A percentile compares a stretch with the other conserved stretches of the same genome.
These are phyloP conservation scores for Ectemnius lituratus DNA, from an alignment of 2,888 invertebrate species.

Conservation along the genomic window DNA sequence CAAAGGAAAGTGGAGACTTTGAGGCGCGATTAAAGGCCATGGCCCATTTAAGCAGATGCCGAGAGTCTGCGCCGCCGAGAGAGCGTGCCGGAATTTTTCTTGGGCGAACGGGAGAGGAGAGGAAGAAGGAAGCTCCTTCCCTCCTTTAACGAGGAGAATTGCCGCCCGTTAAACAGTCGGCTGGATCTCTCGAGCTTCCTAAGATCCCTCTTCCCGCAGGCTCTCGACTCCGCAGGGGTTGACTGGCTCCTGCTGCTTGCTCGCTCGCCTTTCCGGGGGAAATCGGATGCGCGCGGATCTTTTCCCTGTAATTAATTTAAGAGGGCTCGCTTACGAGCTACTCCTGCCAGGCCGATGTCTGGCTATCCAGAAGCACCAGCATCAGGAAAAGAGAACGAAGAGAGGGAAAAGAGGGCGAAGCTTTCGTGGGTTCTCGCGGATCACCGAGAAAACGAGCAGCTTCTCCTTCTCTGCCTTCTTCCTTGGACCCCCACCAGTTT, in stretches of 20 bases:
- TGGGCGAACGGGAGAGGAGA: not conserved
- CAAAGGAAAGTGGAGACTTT: no score
- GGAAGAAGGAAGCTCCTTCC: conserved; percentile 36
- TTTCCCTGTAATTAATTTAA: conserved; percentile 77
- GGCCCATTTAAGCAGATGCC: no score
- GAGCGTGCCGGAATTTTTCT: conserved; percentile 54
- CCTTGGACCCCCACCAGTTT: conserved; percentile 13
- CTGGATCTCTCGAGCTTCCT: conserved; percentile 46
- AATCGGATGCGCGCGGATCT: conserved; percentile 70
- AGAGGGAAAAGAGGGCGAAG: conserved; percentile 12
- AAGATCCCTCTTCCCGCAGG: conserved; percentile 38
- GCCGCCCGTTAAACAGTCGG: conserved; percentile 66
- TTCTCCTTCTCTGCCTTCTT: conserved; percentile 22
- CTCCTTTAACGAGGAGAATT: conserved; percentile 66
- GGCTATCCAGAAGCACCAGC: conserved; percentile 30
- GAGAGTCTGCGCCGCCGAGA: no score
- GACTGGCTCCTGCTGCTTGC: conserved; percentile 33
- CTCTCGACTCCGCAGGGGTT: conserved; percentile 44
- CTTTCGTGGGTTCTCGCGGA: conserved; percentile 59
- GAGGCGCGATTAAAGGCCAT: no score
- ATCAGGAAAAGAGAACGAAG: no score
- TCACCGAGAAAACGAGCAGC: conserved; percentile 55
- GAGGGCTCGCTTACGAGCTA: conserved; percentile 70
- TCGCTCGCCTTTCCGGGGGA: conserved; percentile 35
- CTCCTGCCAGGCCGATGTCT: conserved; percentile 50